Percentiles rank a stretch among this genome's conserved stretches.
These are phyloP conservation scores for Helicorthomorpha holstii DNA, from an alignment of 1,140 invertebrate species.

Conservation along the genomic window DNA sequence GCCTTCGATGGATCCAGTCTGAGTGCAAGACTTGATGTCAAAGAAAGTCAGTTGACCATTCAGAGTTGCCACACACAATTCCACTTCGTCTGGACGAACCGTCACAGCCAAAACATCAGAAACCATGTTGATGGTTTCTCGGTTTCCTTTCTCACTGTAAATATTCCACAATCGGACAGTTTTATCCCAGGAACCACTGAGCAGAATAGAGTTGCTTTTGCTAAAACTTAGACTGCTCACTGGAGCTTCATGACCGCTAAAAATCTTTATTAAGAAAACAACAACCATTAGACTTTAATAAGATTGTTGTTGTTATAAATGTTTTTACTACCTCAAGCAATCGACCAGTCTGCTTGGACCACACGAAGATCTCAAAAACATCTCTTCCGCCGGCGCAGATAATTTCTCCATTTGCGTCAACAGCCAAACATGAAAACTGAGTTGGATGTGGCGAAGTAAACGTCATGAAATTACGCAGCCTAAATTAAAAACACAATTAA, in stretches of 20 bases:
- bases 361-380: conserved; percentile 86
- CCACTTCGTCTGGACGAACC: conserved; percentile 72
- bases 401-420: conserved; percentile 77
- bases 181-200: conserved; percentile 86
- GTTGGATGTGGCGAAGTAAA: conserved; percentile 74
- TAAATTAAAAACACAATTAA: conserved; percentile 19
- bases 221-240: conserved; percentile 67
- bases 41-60: conserved; percentile 79
- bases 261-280: too few relatives aligned
- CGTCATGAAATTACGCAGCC: conserved; percentile 93
- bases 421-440: conserved; percentile 79
- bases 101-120: conserved; percentile 64
- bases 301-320: too few relatives aligned
- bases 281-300: too few relatives aligned
- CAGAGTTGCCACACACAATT: conserved; percentile 78
- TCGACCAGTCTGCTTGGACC: conserved; percentile 81
- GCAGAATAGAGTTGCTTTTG: conserved; percentile 47
- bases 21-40: conserved; percentile 44
- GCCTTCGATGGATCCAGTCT: conserved; percentile 67
- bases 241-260: conserved; percentile 83
- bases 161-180: conserved; percentile 83
- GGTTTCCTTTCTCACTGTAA: conserved; percentile 57
- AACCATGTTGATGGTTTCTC: conserved; percentile 60
- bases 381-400: conserved; percentile 84
- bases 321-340: conserved; percentile 64